phyloP scores from a whole-genome alignment of 2,888 invertebrate species.

The Tridacna crocea region DNA sequence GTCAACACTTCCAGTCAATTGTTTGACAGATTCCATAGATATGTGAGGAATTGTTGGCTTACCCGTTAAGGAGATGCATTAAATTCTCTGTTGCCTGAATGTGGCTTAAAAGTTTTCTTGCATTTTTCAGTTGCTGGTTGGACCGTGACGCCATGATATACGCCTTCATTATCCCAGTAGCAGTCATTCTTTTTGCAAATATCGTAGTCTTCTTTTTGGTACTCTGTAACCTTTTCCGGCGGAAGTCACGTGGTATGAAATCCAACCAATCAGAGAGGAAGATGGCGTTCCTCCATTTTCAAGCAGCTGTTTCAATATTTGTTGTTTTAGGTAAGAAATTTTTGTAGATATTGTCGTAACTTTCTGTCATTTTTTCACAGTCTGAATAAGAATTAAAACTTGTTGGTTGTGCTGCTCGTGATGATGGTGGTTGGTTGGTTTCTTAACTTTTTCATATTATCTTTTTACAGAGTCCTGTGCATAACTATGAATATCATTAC shows the following conservation, averaged over 20 bases:
- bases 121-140: slow-evolving; percentile 80
- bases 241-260: slow-evolving; percentile 82
- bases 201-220: slow-evolving; percentile 73
- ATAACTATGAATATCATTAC: background rate
- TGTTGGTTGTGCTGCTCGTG: background rate
- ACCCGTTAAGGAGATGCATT: too few relatives aligned
- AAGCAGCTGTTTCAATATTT: slow-evolving; percentile 73
- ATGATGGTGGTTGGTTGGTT: background rate
- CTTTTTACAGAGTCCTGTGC: background rate
- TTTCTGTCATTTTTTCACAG: background rate
- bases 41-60: too few relatives aligned
- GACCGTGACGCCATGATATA: slow-evolving; percentile 73
- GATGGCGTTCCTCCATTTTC: slow-evolving; percentile 75
- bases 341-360: background rate
- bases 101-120: too few relatives aligned
- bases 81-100: too few relatives aligned
- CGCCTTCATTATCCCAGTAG: slow-evolving; percentile 78
- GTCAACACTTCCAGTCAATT: too few relatives aligned
- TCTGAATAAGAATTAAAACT: background rate
- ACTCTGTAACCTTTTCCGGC: slow-evolving; percentile 68
- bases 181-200: slow-evolving; percentile 73
- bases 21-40: too few relatives aligned
- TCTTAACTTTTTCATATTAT: background rate
- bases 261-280: slow-evolving; percentile 77
- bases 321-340: slow-evolving; percentile 66